Conservation (phyloP, 2,113 vertebrate species). For the Hemiscyllium ocellatum region DNA sequence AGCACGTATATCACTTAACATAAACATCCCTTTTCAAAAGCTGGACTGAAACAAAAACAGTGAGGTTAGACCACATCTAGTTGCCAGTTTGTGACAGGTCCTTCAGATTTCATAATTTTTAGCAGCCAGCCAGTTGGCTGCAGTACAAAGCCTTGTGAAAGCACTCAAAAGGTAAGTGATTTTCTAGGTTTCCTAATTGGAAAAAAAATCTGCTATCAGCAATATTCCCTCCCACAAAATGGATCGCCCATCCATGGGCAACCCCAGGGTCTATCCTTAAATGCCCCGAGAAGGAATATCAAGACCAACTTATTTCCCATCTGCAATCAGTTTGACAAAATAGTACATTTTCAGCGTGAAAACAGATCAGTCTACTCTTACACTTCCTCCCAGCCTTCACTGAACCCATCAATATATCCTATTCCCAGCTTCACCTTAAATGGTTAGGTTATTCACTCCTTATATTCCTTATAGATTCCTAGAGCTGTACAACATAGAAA, state of each 20-base stretch:
- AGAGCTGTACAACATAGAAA: too few species aligned
- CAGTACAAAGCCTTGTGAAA: background rate
- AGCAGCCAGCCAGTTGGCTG: background rate
- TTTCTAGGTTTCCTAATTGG: too few species aligned
- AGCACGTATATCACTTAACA: background rate
- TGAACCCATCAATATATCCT: background rate
- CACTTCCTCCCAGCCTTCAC: background rate
- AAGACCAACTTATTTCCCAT: background rate
- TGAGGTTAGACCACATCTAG: background rate
- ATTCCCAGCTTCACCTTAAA: background rate
- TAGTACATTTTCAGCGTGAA: background rate
- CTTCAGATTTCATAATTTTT: background rate
- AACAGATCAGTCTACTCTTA: background rate
- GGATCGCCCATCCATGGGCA: background rate
- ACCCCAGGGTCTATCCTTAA: background rate
- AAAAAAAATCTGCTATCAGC: background rate
- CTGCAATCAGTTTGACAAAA: background rate
- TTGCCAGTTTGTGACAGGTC: background rate
- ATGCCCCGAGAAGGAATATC: background rate
- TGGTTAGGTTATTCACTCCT: background rate
- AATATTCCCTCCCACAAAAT: background rate
- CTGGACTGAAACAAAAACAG: background rate
- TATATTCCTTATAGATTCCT: background rate
- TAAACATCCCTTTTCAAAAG: background rate
- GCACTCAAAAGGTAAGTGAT: too few species aligned